phyloP scores from a whole-genome alignment of 2,888 invertebrate species.

The Choreutis nemorana region DNA sequence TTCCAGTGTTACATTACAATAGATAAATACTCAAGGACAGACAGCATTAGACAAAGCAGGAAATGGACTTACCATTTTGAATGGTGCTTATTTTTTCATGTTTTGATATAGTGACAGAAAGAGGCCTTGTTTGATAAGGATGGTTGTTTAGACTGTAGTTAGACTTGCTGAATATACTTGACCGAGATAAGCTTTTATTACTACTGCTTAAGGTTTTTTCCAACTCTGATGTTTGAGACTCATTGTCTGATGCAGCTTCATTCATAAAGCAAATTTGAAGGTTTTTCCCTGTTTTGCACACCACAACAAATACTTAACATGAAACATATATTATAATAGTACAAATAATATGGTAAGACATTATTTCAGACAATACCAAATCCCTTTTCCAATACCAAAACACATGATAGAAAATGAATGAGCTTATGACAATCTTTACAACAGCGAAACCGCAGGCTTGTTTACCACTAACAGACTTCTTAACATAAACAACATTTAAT shows the following conservation, averaged over 20 bases:
- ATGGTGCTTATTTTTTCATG: constrained; percentile 47
- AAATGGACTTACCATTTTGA: constrained; percentile 45
- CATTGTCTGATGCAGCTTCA: constrained; percentile 86
- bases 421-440: no score
- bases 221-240: constrained; percentile 78
- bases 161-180: constrained; percentile 51
- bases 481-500: constrained; percentile 7
- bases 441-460: no score
- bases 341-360: no score
- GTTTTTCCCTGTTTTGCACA: constrained; percentile 77
- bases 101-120: constrained; percentile 55
- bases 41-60: background rate
- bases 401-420: no score
- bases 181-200: constrained; percentile 44
- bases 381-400: no score
- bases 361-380: background rate
- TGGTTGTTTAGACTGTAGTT: constrained; percentile 39
- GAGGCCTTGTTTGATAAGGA: constrained; percentile 56
- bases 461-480: no score
- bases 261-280: constrained; percentile 97
- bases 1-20: no score
- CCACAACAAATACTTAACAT: constrained; percentile 22
- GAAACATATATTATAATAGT: no score
- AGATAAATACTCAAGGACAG: no score
- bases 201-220: constrained; percentile 59